Evolutionary conservation across 2,888 invertebrate genomes (phyloP), one percentile per base, ranked within the genome.

Genomic region (Apantesis nais): DNA sequence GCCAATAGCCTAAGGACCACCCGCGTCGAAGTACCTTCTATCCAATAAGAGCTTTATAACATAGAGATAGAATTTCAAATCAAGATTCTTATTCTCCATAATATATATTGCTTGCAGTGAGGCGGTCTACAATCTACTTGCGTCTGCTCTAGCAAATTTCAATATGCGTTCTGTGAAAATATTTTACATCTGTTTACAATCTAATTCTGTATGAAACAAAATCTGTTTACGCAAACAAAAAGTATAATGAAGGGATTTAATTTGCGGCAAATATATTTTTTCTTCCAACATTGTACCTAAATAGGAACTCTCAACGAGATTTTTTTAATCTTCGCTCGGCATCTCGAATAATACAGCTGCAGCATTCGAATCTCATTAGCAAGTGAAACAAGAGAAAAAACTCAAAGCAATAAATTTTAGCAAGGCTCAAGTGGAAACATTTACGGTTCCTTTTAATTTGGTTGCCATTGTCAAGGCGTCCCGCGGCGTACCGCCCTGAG

Each of bases 371-470:
- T 94, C 93, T 94, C 94, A 95, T 95, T 94, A 94, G 93, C 88
- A 89, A 90, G 86, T 86, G 88, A 92, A 93, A 93, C 88, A 93
- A 93, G 90, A 91, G 89, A 92, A 92, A 93, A 93, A 93, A 92
- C 89, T 89, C 81, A 78, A 80, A 88, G 92, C 88, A 92, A 95
- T 94, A 94, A 95, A 95, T 94, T 95, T 94, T 92, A 92, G 94
- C 94, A 90, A 91, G 91, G 90, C 92, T 90, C 92, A 93, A 93
- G 92, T 93, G 90, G 89, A 92, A 93, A 92, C 93, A 89, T 93
- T 94, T 94, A 93, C 93, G 93, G 93, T 93, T 93, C 88, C 92
- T 93, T 95, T 94, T 94, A 95, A 95, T 95, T 94, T 93, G 93
- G 93, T 92, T 92, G 92, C 91, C 88, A 94, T 94, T 94, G 94